Evolutionary conservation across 2,797 vertebrate genomes (phyloP).

Genomic region (Enteromius afrohamiltoni): DNA sequence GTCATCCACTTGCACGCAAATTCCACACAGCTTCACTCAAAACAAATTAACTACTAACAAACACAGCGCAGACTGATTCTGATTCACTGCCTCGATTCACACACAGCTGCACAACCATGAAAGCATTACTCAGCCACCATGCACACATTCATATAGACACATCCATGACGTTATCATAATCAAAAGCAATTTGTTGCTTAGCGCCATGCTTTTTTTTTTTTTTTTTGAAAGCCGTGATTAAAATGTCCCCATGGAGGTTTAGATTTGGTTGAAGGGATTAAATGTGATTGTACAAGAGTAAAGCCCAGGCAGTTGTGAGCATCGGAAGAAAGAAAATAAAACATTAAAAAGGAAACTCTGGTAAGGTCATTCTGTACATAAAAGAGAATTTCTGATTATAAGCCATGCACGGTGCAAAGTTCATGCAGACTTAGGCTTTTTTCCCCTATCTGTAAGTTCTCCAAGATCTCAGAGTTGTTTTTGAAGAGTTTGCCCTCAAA

Average conservation of each 20-base stretch:
- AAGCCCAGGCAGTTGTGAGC: constrained; percentile 22
- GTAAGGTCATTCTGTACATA: constrained; percentile 40
- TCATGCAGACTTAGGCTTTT: constrained; percentile 16
- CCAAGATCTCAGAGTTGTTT: neutral
- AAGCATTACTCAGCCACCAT: constrained; percentile 38
- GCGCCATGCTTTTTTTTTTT: constrained; percentile 31
- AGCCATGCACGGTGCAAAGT: constrained; percentile 25
- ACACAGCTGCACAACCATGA: constrained; percentile 15
- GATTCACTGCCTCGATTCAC: constrained; percentile 9
- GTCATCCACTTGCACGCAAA: constrained; percentile 27
- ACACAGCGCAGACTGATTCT: neutral
- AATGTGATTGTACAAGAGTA: constrained; percentile 39
- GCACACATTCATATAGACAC: constrained; percentile 45
- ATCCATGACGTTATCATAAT: constrained; percentile 54
- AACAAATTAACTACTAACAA: constrained; percentile 24
- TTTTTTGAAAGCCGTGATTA: constrained; percentile 51
- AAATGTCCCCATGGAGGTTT: constrained; percentile 26
- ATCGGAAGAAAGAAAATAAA: constrained; percentile 29
- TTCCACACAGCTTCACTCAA: constrained; percentile 20
- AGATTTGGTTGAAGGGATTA: constrained; percentile 41
- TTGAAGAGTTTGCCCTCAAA: constrained; percentile 1
- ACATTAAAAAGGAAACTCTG: constrained; percentile 32
- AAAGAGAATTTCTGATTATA: constrained; percentile 38
- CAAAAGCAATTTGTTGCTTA: constrained; percentile 53
- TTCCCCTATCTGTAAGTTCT: neutral